Conservation (phyloP, 1,140 invertebrate species). For the Drosophila miranda region DNA sequence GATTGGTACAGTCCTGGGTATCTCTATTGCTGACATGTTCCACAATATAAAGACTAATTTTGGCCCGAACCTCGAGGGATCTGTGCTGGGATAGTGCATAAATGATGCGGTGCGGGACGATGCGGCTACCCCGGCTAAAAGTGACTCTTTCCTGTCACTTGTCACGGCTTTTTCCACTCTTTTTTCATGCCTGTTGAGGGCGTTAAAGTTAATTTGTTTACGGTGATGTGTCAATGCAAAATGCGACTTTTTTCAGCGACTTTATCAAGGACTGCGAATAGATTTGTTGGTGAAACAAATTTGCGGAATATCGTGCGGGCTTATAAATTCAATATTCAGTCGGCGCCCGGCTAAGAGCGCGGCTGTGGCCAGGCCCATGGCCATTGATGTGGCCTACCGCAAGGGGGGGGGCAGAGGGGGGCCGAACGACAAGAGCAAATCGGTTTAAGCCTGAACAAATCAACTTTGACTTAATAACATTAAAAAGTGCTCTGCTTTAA, state of each 20-base stretch:
- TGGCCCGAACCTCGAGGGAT: too few relatives aligned
- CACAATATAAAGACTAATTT: too few relatives aligned
- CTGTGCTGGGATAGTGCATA: too few relatives aligned
- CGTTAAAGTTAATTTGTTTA: constrained; percentile 54
- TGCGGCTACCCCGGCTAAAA: too few relatives aligned
- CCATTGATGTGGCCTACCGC: constrained; percentile 63
- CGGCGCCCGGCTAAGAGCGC: constrained; percentile 5
- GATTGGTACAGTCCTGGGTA: too few relatives aligned
- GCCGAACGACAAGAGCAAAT: constrained; percentile 22
- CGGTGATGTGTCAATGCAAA: constrained; percentile 47
- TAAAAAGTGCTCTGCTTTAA: constrained; percentile 51
- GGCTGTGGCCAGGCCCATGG: constrained; percentile 7
- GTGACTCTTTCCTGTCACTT: constrained; percentile 13
- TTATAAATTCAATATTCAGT: constrained; percentile 48
- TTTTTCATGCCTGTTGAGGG: constrained; percentile 15
- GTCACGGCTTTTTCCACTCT: constrained; percentile 30
- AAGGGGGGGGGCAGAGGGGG: neutral
- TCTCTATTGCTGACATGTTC: too few relatives aligned
- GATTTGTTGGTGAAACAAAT: constrained; percentile 48
- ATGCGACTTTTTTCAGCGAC: constrained; percentile 35
- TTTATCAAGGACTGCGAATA: constrained; percentile 31
- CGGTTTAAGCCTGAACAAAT: constrained; percentile 61
- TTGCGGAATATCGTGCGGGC: constrained; percentile 20
- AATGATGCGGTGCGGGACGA: too few relatives aligned
- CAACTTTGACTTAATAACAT: constrained; percentile 67